These are phyloP conservation scores for Ennomos erosarius DNA, from an alignment of 2,888 invertebrate species.

Conservation along the genomic window DNA sequence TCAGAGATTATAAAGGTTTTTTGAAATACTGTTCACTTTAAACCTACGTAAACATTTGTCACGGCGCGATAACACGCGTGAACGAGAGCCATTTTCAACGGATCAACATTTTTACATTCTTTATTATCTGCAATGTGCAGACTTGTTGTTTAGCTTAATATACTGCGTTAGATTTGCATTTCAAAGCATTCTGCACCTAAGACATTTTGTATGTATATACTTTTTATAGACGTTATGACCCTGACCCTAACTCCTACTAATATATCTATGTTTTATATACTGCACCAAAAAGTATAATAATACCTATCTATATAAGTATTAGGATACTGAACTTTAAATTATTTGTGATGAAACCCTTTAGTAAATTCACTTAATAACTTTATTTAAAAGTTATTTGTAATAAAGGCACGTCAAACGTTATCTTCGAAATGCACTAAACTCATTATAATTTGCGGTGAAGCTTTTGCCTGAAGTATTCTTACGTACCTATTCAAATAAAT, in stretches of 20 bases:
- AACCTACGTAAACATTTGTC: slow-evolving; percentile 65
- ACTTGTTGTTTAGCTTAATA: not conserved
- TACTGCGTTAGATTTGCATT: too few species aligned
- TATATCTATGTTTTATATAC: not conserved
- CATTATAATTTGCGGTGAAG: too few species aligned
- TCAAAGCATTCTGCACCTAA: too few species aligned
- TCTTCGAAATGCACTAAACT: too few species aligned
- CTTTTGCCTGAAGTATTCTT: too few species aligned
- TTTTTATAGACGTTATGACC: not conserved
- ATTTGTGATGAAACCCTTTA: too few species aligned
- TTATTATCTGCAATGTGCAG: slow-evolving; percentile 23
- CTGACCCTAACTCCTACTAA: not conserved
- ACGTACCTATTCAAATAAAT: slow-evolving; percentile 1
- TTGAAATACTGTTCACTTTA: slow-evolving; percentile 66
- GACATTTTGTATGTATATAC: not conserved
- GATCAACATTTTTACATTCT: slow-evolving; percentile 26
- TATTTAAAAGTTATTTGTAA: too few species aligned
- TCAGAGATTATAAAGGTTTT: slow-evolving; percentile 75
- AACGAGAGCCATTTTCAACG: slow-evolving; percentile 29
- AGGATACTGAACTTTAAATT: too few species aligned
- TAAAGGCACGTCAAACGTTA: too few species aligned
- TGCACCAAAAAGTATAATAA: too few species aligned
- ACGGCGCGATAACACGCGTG: slow-evolving; percentile 55
- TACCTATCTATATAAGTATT: too few species aligned
- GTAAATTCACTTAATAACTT: too few species aligned